These are phyloP conservation scores for Hermetia illucens DNA, from an alignment of 1,140 invertebrate genomes.

Conservation along the genomic window DNA sequence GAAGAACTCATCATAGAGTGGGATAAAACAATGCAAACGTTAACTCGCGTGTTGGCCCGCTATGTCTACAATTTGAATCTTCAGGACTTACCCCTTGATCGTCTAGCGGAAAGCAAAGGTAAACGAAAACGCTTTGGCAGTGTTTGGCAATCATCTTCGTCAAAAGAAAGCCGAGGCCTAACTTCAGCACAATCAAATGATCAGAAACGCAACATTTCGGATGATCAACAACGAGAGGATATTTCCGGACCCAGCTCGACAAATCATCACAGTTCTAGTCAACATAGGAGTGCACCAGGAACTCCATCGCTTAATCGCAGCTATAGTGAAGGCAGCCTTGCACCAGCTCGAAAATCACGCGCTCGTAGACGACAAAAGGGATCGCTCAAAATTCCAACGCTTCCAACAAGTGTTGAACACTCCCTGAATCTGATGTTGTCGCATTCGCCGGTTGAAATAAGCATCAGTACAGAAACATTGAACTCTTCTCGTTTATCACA, in stretches of 20 bases:
- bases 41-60: conserved; percentile 80
- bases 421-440: conserved; percentile 35
- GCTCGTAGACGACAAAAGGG: conserved; percentile 11
- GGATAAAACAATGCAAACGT: conserved; percentile 96
- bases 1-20: conserved; percentile 92
- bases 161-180: background rate
- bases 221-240: background rate
- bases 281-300: conserved; percentile 13
- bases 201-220: background rate
- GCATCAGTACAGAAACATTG: conserved; percentile 9
- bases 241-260: background rate
- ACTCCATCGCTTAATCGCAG: conserved; percentile 33
- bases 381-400: conserved; percentile 16
- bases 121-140: conserved; percentile 44
- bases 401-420: conserved; percentile 37
- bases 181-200: conserved; percentile 6
- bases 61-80: conserved; percentile 90
- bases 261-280: background rate
- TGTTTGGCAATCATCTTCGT: conserved; percentile 24
- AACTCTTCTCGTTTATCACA: conserved; percentile 5
- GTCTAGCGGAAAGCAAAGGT: conserved; percentile 68
- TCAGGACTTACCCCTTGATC: conserved; percentile 73
- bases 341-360: conserved; percentile 22
- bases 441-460: conserved; percentile 6
- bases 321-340: conserved; percentile 37